Conservation (phyloP, 2,797 vertebrate species). For the Anas bahamensis region DNA sequence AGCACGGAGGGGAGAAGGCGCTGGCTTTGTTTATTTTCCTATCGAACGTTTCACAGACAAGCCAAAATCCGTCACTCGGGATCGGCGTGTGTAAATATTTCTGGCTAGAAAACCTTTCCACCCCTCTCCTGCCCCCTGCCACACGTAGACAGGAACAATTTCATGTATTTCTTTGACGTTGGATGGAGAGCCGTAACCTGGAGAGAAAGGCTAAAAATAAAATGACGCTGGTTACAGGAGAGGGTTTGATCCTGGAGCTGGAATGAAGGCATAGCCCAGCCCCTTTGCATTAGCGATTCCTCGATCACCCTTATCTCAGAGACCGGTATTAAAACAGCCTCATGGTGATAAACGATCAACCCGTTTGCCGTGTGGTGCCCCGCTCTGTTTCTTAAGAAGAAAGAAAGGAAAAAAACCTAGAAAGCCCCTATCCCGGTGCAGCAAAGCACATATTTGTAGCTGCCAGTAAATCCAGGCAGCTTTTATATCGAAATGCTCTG, state of each 20-base stretch:
- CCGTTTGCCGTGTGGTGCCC: background rate
- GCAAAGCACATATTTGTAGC: constrained; percentile 78
- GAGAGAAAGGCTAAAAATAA: constrained; percentile 41
- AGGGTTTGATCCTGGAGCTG: background rate
- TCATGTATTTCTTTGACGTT: constrained; percentile 1
- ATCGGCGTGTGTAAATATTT: background rate
- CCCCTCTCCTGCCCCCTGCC: background rate
- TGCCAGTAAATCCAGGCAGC: constrained; percentile 79
- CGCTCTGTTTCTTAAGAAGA: background rate
- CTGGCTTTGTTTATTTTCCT: constrained; percentile 42
- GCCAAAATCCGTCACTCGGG: constrained; percentile 2
- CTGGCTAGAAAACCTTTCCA: constrained; percentile 3
- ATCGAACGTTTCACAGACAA: background rate
- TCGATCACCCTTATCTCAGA: constrained; percentile 44
- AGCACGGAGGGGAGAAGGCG: background rate
- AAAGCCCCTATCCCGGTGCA: constrained; percentile 71
- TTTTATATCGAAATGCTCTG: constrained; percentile 78
- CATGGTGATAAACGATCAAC: background rate
- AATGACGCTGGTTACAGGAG: background rate
- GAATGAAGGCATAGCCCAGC: background rate
- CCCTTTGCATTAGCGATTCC: background rate
- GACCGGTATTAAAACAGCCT: background rate
- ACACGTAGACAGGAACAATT: background rate
- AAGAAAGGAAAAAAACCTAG: constrained; percentile 22
- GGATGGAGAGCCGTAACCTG: background rate